Conservation (phyloP, 2,113 vertebrate species). For the Tamias sibiricus region DNA sequence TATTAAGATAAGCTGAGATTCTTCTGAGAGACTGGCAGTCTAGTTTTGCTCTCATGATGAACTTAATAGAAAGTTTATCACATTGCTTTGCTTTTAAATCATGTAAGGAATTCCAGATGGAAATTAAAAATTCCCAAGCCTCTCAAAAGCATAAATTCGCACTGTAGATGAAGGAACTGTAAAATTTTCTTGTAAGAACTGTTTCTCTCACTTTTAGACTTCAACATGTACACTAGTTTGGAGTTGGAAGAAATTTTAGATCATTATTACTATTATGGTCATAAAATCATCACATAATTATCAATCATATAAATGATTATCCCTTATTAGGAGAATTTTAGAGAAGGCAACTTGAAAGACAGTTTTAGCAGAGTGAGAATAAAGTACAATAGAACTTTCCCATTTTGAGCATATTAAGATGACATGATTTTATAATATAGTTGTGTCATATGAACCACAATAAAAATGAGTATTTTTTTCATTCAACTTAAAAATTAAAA, state of each 20-base stretch:
- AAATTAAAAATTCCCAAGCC: not conserved
- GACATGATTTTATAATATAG: not conserved
- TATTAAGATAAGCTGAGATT: not conserved
- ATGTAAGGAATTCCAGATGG: not conserved
- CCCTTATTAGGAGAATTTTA: not conserved
- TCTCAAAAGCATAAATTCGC: not conserved
- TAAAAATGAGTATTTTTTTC: not conserved
- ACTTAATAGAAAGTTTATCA: not conserved
- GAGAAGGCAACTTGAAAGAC: not conserved
- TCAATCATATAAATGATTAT: not conserved
- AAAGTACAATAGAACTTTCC: not conserved
- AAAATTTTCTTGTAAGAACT: not conserved
- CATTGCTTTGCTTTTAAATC: not conserved
- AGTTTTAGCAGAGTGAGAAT: not conserved
- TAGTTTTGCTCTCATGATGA: not conserved
- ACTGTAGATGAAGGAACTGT: not conserved
- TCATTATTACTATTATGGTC: not conserved
- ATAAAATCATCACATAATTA: not conserved
- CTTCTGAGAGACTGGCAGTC: not conserved
- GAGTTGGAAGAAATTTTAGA: not conserved
- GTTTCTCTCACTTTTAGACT: not conserved
- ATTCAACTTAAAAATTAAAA: slow-evolving; percentile 44
- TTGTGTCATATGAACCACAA: not conserved
- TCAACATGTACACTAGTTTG: slow-evolving; percentile 1
- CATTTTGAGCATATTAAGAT: not conserved